Evolutionary conservation across 2,797 vertebrate species (phyloP), one percentile per base, ranked within the genome.

Genomic region (Chaunax sp.): DNA sequence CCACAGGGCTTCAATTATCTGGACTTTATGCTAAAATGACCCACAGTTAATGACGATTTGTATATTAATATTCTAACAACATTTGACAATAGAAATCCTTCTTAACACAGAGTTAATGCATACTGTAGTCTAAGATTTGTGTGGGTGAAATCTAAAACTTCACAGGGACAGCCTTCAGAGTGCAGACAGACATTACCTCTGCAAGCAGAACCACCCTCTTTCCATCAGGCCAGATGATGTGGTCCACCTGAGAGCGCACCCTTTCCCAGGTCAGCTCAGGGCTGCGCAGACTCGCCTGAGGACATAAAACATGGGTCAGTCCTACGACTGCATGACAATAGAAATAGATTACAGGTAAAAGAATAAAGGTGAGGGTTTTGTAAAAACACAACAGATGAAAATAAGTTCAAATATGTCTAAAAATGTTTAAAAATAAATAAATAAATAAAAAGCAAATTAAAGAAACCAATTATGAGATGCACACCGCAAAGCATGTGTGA

Each of bases 251-350:
- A 79, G 98, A 98, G 35, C 98, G 95, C 2, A 99, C 97, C 26
- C 98, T 94, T 87, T 99, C 98, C 97, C 98, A 99, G 6, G 97
- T 99, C 83, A 99, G 94, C 91, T 99, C 98, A 0, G 97, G 97
- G 38, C 97, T 99, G 75, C 97, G 94, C 49, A 99, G 94, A 89
- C 97, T 99, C 41, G 96, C 96, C 97, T 99, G 81, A 8, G 56
- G 50, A 82, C 20, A 69, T 2, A 79, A 65, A 25, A 77, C 1
- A 16, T 19, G 54, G 15, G 4, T 72, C 41, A 75, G 51, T 58
- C 55, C 14, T n/a, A 38, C 25, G 60, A 47, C 28, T 58, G n/a
- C 43, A 40, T 47, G 23, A 40, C 38, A 23, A 63, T 6, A 37
- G 3, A 56, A 11, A 38, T 1, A n/a, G n/a, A n/a, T 62, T n/a